Percentiles rank a stretch among this genome's conserved stretches.
Conservation (phyloP, 2,888 invertebrate genomes). For the Minunthozetes semirufus region DNA sequence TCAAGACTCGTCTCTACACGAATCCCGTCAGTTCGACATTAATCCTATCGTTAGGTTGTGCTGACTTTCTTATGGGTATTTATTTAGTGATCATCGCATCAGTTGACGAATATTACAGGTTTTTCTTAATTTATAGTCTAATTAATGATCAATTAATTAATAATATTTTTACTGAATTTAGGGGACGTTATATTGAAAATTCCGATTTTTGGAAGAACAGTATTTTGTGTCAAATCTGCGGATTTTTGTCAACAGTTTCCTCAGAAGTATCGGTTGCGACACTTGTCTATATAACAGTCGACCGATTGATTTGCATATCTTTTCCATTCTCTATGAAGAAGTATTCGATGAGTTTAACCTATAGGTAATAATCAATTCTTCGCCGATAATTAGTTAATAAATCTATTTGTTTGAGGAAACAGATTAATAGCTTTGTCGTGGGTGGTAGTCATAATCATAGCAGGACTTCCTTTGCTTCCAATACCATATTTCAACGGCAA, state of each 20-base stretch:
- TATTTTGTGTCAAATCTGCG: slow-evolving; percentile 43
- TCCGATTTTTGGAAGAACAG: slow-evolving; percentile 44
- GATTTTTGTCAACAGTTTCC: slow-evolving; percentile 46
- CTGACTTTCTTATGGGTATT: slow-evolving; percentile 46
- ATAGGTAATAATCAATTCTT: slow-evolving; percentile 30
- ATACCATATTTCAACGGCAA: slow-evolving; percentile 45
- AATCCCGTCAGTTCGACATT: slow-evolving; percentile 47
- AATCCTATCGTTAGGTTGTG: slow-evolving; percentile 45
- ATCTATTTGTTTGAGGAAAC: neutral
- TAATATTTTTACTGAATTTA: slow-evolving; percentile 2
- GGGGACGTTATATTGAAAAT: slow-evolving; percentile 44
- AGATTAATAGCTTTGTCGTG: slow-evolving; percentile 43
- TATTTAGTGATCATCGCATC: slow-evolving; percentile 46
- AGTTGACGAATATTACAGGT: slow-evolving; percentile 44
- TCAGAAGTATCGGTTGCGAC: slow-evolving; percentile 51
- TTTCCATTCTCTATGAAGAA: slow-evolving; percentile 46
- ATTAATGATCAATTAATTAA: neutral
- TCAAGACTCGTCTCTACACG: slow-evolving; percentile 43
- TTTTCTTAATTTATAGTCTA: neutral
- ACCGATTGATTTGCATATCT: slow-evolving; percentile 49
- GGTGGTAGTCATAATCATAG: slow-evolving; percentile 44
- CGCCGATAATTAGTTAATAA: neutral
- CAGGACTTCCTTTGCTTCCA: slow-evolving; percentile 45
- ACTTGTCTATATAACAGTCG: slow-evolving; percentile 50
- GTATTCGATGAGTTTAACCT: slow-evolving; percentile 43